These are phyloP conservation scores for Muraenolepis orangiensis DNA, from an alignment of 2,797 vertebrate genomes.

Conservation along the genomic window DNA sequence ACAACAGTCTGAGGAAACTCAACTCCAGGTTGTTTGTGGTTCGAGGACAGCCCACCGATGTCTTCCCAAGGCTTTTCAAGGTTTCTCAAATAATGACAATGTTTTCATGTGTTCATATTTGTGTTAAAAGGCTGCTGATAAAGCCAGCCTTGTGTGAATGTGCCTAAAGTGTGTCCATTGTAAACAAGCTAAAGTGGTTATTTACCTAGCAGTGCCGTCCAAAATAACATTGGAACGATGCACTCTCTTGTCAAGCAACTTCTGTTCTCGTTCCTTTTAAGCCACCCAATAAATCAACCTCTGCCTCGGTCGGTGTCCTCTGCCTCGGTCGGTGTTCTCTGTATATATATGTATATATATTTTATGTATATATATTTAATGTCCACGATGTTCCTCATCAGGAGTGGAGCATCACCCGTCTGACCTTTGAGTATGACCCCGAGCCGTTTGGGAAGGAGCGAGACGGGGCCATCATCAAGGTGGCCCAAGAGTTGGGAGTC, in stretches of 20 bases:
- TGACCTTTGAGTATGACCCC: constrained; percentile 94
- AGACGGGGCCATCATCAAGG: constrained; percentile 90
- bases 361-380: constrained; percentile 17
- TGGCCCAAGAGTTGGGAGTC: constrained; percentile 92
- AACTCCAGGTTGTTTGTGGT: constrained; percentile 92
- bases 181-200: too few relatives aligned
- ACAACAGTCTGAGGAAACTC: constrained; percentile 88
- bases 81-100: constrained; percentile 55
- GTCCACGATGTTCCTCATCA: too few relatives aligned
- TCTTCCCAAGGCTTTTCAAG: constrained; percentile 94
- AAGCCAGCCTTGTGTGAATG: background rate
- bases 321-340: background rate
- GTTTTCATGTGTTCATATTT: background rate
- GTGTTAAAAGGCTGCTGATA: background rate
- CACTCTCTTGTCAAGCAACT: background rate
- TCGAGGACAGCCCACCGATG: constrained; percentile 89
- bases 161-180: background rate
- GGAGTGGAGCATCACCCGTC: constrained; percentile 92
- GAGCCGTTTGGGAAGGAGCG: constrained; percentile 95
- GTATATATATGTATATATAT: constrained; percentile 22
- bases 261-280: background rate
- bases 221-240: background rate
- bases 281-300: background rate
- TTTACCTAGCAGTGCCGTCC: too few relatives aligned
- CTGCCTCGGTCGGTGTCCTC: background rate